Evolutionary conservation across 2,113 vertebrate genomes (phyloP).

Genomic region (Nothoprocta pentlandii): DNA sequence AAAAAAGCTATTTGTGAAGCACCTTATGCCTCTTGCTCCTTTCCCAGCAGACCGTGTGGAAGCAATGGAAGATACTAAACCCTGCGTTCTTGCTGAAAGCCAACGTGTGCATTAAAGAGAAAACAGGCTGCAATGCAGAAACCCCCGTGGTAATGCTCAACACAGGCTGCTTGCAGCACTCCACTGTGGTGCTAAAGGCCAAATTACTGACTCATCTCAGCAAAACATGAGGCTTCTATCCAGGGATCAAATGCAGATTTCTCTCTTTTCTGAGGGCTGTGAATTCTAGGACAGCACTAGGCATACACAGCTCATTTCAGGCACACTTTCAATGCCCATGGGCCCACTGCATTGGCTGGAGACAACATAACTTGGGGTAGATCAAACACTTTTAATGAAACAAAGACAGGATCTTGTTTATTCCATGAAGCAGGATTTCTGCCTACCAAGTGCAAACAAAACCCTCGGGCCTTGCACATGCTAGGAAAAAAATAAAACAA

Average conservation of each 20-base stretch:
- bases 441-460: conserved; percentile 22
- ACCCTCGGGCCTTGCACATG: background rate
- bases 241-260: background rate
- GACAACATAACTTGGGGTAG: background rate
- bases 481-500: background rate
- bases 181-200: no score
- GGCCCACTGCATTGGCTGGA: background rate
- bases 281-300: background rate
- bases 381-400: conserved; percentile 11
- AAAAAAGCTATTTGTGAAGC: background rate
- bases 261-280: background rate
- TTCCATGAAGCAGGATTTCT: background rate
- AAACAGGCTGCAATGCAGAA: background rate
- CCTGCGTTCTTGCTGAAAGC: background rate
- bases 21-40: background rate
- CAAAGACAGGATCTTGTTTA: conserved; percentile 34
- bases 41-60: background rate
- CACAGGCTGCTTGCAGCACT: background rate
- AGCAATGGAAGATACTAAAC: background rate
- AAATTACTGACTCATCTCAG: background rate
- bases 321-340: background rate
- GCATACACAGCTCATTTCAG: background rate
- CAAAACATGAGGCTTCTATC: background rate
- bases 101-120: background rate
- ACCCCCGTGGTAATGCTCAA: background rate